phyloP scores from a whole-genome alignment of 2,797 vertebrate genomes.

The Chelon labrosus region DNA sequence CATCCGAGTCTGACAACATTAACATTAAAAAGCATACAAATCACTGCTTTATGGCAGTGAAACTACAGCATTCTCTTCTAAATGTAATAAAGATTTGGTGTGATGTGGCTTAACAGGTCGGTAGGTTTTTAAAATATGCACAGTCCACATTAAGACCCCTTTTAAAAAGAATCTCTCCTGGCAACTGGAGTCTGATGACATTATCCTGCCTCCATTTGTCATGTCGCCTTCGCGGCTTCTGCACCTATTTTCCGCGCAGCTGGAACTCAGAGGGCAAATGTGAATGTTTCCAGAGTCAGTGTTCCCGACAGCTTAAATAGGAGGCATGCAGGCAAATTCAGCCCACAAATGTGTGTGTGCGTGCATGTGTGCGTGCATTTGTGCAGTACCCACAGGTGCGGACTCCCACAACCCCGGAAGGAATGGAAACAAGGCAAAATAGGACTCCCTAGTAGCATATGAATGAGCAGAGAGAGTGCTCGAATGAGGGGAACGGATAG shows the following conservation, averaged over 20 bases:
- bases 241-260: conserved; percentile 66
- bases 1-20: conserved; percentile 32
- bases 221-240: conserved; percentile 38
- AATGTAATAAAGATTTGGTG: conserved; percentile 39
- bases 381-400: conserved; percentile 63
- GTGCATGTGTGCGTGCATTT: conserved; percentile 16
- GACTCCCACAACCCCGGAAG: conserved; percentile 58
- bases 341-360: conserved; percentile 21
- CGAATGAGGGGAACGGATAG: conserved; percentile 40
- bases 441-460: conserved; percentile 67
- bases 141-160: conserved; percentile 28
- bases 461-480: conserved; percentile 67
- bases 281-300: conserved; percentile 60
- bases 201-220: conserved; percentile 49
- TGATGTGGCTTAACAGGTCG: conserved; percentile 18
- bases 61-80: conserved; percentile 30
- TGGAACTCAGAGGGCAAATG: conserved; percentile 57
- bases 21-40: conserved; percentile 17
- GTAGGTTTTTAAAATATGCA: conserved; percentile 43
- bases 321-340: conserved; percentile 53
- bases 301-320: conserved; percentile 61
- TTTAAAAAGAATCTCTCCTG: conserved; percentile 39
- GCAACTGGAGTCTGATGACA: conserved; percentile 54
- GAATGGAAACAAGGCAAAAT: conserved; percentile 69
- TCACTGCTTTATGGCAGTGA: background rate